A percentile compares a stretch with the other conserved stretches of the same genome.
These are phyloP conservation scores for Sycophila texana DNA, from an alignment of 2,888 invertebrate species.

Conservation along the genomic window DNA sequence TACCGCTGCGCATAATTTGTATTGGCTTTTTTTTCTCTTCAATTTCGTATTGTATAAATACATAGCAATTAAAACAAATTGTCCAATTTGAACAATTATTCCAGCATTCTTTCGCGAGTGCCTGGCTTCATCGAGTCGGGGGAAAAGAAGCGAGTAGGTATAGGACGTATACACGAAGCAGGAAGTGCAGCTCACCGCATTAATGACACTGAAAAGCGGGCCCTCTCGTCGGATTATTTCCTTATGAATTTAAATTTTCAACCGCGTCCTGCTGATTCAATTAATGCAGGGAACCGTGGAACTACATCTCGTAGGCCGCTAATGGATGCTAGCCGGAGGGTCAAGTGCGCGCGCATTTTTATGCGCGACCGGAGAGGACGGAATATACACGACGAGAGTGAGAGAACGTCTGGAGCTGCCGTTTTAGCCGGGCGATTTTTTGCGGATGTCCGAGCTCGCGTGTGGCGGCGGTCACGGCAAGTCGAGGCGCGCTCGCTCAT, in stretches of 20 bases:
- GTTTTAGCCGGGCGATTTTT: not conserved
- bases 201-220: conserved; percentile 27
- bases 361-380: conserved; percentile 41
- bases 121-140: not conserved
- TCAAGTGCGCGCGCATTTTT: conserved; percentile 38
- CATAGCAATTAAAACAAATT: too few species aligned
- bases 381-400: too few species aligned
- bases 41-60: too few species aligned
- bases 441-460: conserved; percentile 1
- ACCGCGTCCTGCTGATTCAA: conserved; percentile 38
- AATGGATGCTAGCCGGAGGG: conserved; percentile 28
- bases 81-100: not conserved
- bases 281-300: conserved; percentile 24
- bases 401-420: not conserved
- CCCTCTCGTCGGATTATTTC: conserved; percentile 13
- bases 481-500: conserved; percentile 25
- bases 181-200: conserved; percentile 28
- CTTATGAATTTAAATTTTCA: conserved; percentile 48
- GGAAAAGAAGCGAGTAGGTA: not conserved
- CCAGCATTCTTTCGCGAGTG: not conserved
- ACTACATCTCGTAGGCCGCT: conserved; percentile 15
- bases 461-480: conserved; percentile 16
- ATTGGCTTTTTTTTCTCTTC: too few species aligned
- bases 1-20: too few species aligned
- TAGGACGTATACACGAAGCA: not conserved